Base-by-base conservation (phyloP, 2,113 vertebrate genomes). In the Sprattus sprattus region DNA sequence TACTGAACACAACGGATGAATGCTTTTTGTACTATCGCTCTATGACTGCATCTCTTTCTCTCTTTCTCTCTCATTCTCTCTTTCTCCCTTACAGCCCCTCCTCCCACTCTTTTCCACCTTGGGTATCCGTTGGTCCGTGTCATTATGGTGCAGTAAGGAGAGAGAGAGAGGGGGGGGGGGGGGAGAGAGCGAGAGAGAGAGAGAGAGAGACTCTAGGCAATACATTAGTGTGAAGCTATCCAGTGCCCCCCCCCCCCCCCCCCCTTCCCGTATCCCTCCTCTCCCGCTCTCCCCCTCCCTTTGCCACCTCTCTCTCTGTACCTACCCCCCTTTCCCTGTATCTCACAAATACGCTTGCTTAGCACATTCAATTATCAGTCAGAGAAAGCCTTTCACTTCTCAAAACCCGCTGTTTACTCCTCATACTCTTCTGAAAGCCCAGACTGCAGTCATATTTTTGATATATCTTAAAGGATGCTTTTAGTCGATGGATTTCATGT, bases 81-180 rank as follows among this genome's bases (percentile, higher is more conserved):
- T 47, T 54, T 67, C 81, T 82, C 78, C 54, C 45, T 54, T 20
- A 83, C 84, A 32, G 82, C 45, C 86, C 90, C 87, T 88, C 81
- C 86, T 88, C 87, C 83, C 88, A 83, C 91, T 85, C 75, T 85
- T 90, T 88, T 90, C 82, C 87, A 92, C 90, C 91, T 89, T 87
- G 87, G 87, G 84, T 91, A 87, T 90, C 71, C 81, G 32, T 64
- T 91, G 89, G 91, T 88, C 88, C 81, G n/a, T 93, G 89, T 90
- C 90, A 86, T 91, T 89, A 88, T 87, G 86, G 92, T 82, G 87
- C 91, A 92, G 88, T 90, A 83, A 88, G 81, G 82, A 86, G 88
- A 86, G 86, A 86, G 83, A 81, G 84, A 7, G 82, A 39, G 39
- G 82, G 85, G 45, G 50, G 60, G 64, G 39, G 82, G 85, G 45